phyloP scores from a whole-genome alignment of 2,797 vertebrate species.

The Peromyscus nudipes region DNA sequence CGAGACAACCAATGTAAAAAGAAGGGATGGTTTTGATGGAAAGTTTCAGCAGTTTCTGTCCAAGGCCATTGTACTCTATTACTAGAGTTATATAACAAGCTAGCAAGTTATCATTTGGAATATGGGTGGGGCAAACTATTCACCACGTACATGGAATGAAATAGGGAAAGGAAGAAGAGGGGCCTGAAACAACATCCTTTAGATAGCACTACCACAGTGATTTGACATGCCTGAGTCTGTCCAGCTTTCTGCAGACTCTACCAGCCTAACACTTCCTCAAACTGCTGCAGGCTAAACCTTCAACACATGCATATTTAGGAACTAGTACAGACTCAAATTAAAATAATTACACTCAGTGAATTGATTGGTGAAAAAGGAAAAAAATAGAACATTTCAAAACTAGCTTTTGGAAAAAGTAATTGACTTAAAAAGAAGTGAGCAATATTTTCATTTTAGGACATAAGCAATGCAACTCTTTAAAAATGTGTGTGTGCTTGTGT shows the following conservation, averaged over 20 bases:
- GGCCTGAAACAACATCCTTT: fast-evolving
- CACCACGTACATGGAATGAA: not conserved
- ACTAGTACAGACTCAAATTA: not conserved
- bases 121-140: not conserved
- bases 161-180: not conserved
- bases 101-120: not conserved
- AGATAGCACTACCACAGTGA: not conserved
- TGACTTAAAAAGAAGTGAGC: not conserved
- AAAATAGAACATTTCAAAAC: not conserved
- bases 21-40: not conserved
- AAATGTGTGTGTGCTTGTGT: not conserved
- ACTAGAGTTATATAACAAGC: not conserved
- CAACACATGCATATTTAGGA: not conserved
- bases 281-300: not conserved
- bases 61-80: no score
- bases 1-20: not conserved
- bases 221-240: no score
- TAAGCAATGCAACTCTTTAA: not conserved
- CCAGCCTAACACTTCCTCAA: fast-evolving
- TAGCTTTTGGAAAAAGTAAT: not conserved
- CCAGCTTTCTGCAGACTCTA: not conserved
- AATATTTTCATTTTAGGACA: not conserved
- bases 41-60: not conserved
- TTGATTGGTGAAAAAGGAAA: not conserved
- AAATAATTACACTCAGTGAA: not conserved